Evolutionary conservation across 2,888 invertebrate species (phyloP), one percentile per base, ranked within the genome.

Genomic region (Druceiella hillmani): DNA sequence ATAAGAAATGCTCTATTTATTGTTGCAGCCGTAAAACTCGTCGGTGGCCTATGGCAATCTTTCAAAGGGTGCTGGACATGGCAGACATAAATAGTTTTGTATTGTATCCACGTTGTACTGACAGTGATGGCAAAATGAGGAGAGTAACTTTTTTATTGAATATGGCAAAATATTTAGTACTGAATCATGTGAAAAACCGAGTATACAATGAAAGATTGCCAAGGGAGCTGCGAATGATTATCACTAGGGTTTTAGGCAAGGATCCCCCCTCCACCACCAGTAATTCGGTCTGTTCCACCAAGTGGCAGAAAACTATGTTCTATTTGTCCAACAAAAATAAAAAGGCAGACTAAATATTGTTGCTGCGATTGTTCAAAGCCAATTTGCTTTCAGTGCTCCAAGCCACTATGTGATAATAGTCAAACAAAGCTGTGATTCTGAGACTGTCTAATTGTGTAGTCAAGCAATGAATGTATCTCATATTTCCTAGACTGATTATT

Each of bases 11-110:
- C 15, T 41, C 37, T 1, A 41, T 38, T 16, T 38, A 37, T 38
- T 33, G 26, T 14, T 30, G 41, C 34, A 41, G 34, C 24, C 41
- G 40, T 28, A 29, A 29, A 29, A 29, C 29, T n/a, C 29, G 29
- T 12, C 38, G 45, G 2, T 45, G 45, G 45, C 40, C 47, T 27
- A 43, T 45, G 45, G 43, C 39, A 33, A 40, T 47, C 13, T 46
- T 46, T 41, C 37, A 44, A 25, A 33, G 46, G n/a, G 43, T 46
- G 7, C 27, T 47, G 25, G 46, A 43, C 30, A 39, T 46, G 41
- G 43, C 40, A 33, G 43, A 43, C 26, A 31, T 38, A 26, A 44
- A 44, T 34, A 24, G 38, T 24, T 27, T 39, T 4, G 29, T 29
- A 5, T 30, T 37, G 31, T 37, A 29, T 36, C 32, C 30, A n/a